Base-by-base conservation (phyloP, 1,140 invertebrate species). In the Formica selysi region DNA sequence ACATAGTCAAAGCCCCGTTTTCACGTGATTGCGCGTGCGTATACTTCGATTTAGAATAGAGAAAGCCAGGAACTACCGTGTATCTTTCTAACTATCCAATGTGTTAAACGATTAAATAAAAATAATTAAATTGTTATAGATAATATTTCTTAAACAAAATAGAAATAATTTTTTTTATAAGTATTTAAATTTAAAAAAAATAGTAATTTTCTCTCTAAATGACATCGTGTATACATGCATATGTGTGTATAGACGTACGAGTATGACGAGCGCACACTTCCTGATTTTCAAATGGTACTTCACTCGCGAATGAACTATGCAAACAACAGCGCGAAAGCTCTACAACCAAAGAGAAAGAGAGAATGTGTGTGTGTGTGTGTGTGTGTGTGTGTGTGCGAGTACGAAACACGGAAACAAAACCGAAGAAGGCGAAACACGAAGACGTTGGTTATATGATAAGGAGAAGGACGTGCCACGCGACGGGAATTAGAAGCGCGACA, bases 231-330 rank as follows among this genome's bases (percentile, higher is more conserved):
- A 48, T 59, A 48, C 2, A 19, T 51, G 16, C 32, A 22, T 38
- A 48, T 44, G 38, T 48, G 71, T 38, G 16, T 76, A 48, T 38
- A 29, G 11, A 6, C 48, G 32, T 32, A 26, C 2, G 59, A 48
- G 32, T 32, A 26, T 5, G 59, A 61, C 65, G 19, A 44, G 16
- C 22, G 32, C 59, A 65, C 67, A 22, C 80, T 32, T 26, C 62
- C 85, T 83, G 76, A 91, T 91, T 91, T 91, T 74, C 79, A 86
- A 91, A 91, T 86, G 70, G 54, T 73, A 48, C 76, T 65, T 76
- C 78, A 44, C 65, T 89, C 68, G 54, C 90, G 84, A 88, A 85
- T 88, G 76, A 91, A 79, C 51, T 80, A 38, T 51, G 51, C 83
- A 84, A 89, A 91, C 85, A 87, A 89, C n/a, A 32, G 11, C 19